These are phyloP conservation scores for Chondrilla cf. caribensis DNA, from an alignment of 37 sponge, comb jelly and placozoan genomes.

Conservation along the genomic window DNA sequence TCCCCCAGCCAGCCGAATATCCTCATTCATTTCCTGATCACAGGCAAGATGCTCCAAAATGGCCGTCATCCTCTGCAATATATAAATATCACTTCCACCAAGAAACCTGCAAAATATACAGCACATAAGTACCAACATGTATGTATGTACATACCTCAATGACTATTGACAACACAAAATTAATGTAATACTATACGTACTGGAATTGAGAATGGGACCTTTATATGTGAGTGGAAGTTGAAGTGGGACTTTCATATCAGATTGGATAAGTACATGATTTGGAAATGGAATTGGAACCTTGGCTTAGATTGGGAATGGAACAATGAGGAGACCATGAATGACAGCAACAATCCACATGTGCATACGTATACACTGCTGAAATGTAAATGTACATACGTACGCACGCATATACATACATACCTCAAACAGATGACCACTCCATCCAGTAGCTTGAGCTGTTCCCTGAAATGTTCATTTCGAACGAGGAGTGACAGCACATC, in stretches of 20 bases:
- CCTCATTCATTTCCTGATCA: slow-evolving; percentile 52
- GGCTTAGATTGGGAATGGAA: no score
- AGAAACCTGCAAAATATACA: slow-evolving; percentile 3
- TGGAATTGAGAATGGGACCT: no score
- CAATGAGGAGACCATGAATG: no score
- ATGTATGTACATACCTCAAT: no score
- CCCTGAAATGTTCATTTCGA: slow-evolving; percentile 30
- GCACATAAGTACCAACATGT: no score
- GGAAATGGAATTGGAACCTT: no score
- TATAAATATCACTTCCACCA: slow-evolving; percentile 26
- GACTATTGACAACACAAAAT: no score
- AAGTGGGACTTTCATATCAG: no score
- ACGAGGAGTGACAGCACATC: slow-evolving; percentile 67
- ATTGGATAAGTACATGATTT: not conserved
- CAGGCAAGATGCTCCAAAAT: slow-evolving; percentile 54
- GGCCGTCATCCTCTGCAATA: slow-evolving; percentile 33
- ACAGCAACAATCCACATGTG: not conserved
- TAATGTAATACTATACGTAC: no score
- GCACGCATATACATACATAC: slow-evolving; percentile 14
- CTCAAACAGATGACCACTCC: slow-evolving; percentile 46
- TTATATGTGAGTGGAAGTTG: no score
- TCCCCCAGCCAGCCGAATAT: slow-evolving; percentile 69
- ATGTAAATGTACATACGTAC: not conserved
- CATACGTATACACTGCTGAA: not conserved
- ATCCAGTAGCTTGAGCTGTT: slow-evolving; percentile 55